Evolutionary conservation across 2,113 vertebrate genomes (phyloP), one percentile per base, ranked within the genome.

Genomic region (Hypocryptadius cinnamomeus): DNA sequence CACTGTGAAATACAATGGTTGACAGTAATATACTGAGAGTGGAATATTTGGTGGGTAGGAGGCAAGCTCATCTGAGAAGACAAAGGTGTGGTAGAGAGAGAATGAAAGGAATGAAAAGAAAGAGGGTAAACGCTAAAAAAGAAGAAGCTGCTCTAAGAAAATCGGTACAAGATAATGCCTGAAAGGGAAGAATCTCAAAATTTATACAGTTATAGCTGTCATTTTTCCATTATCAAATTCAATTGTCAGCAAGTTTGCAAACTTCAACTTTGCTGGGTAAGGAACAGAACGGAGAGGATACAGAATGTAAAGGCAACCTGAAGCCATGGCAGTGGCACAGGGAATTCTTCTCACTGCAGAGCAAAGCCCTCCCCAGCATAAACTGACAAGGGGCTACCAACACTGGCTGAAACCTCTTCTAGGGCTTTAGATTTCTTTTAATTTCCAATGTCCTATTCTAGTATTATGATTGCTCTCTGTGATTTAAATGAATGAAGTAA

Each of bases 11-110:
- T 92, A 63, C 76, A 73, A 33, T 57, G 56, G 85, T 85, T 89
- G 56, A 56, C 4, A 63, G 9, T 81, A 92, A 89, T 90, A 37
- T 27, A 92, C 47, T 63, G 72, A 74, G 85, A 94, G 33, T 13
- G 48, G 60, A 89, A 48, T 89, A 88, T 69, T 80, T 96, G 60
- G 91, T 92, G 83, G 84, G 71, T 93, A 92, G 54, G 95, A 94
- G 82, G 89, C 56, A 83, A 93, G 61, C 84, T 56, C 76, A 94
- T 85, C 87, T 95, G 82, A 94, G 89, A 94, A 94, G 93, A 93
- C 31, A 92, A 64, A 93, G 85, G 33, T 94, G 74, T 91, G 76
- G 27, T 64, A 70, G 84, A 93, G 20, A 94, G 54, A 79, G 82
- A 85, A 40, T 30, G 44, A 81, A 85, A 64, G 44, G 65, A 80